These are phyloP conservation scores for Orthosia cruda DNA, from an alignment of 2,888 invertebrate genomes.

Conservation along the genomic window DNA sequence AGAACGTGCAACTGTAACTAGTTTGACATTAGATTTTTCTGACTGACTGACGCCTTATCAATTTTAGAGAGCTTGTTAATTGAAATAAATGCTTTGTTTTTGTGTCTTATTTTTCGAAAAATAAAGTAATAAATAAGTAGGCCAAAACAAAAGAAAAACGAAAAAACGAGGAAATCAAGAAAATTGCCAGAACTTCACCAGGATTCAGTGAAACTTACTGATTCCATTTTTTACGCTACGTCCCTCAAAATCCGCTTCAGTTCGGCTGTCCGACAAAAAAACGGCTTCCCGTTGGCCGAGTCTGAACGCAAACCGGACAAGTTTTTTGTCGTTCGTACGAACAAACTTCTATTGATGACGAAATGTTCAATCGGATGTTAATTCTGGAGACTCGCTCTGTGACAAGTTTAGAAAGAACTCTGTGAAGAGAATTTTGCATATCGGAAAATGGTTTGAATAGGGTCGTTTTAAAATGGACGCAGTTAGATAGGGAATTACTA, in stretches of 20 bases:
- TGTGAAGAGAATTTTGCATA: neutral
- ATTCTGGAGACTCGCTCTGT: conserved; percentile 39
- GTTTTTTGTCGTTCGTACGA: conserved; percentile 27
- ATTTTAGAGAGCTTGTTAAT: too few relatives aligned
- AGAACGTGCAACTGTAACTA: too few relatives aligned
- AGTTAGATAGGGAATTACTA: conserved; percentile 17
- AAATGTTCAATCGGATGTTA: conserved; percentile 38
- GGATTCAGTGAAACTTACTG: conserved; percentile 10
- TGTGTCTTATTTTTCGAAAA: neutral
- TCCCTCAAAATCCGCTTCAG: conserved; percentile 1
- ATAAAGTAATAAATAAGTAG: neutral
- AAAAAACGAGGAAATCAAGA: neutral
- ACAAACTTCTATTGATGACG: conserved; percentile 40
- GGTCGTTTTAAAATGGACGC: conserved; percentile 25
- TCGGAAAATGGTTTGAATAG: neutral
- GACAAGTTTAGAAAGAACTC: conserved; percentile 35
- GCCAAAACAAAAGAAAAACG: neutral
- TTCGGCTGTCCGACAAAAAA: conserved; percentile 26
- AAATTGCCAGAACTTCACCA: conserved; percentile 14
- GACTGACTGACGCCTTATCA: too few relatives aligned
- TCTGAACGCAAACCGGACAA: conserved; percentile 10
- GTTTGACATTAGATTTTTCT: too few relatives aligned
- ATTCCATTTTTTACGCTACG: conserved; percentile 29
- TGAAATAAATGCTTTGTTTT: too few relatives aligned
- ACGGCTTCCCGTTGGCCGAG: neutral